Base-by-base conservation (phyloP, 2,797 vertebrate species). In the Linurgus olivaceus region DNA sequence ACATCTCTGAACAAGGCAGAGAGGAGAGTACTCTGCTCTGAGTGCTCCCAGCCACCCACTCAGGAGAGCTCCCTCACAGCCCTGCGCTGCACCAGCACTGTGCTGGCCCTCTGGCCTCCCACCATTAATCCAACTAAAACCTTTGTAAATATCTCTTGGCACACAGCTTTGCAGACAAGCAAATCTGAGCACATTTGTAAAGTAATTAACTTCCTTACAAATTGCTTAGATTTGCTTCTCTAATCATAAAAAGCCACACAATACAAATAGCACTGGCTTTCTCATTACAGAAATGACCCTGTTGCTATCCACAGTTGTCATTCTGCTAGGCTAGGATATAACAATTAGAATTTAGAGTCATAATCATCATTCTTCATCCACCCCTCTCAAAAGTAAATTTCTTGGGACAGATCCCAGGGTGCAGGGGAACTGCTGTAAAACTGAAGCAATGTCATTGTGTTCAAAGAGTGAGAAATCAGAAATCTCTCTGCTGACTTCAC, bases 271-370 rank as follows among this genome's bases (percentile, higher is more conserved):
- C 48, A 35, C 31, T 48, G 42, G 31, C 17, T 86, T 96, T 94
- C 92, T 94, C 59, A 57, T 96, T 96, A 91, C n/a, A 85, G 48
- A 94, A 95, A 94, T 82, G 48, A 93, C 67, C 67, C 74, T 94
- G 40, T 89, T 96, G 80, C 67, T 91, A 42, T 74, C 55, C 72
- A 76, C 25, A 40, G 40, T 51, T 93, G 93, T 87, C 74, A 85
- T 92, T 96, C 77, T 93, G 83, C 86, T 90, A 77, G 42, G 48
- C 45, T 87, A 82, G 20, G 63, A 66, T 92, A 38, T 54, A 93
- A 67, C 8, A 3, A 38, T 74, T 82, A 90, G 40, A 76, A 94
- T 90, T 96, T 85, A 74, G 59, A 90, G 63, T 38, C 45, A 31
- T 82, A 79, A 90, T 73, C 44, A 92, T 73, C 40, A 79, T 87